Evolutionary conservation across 2,113 vertebrate genomes (phyloP).

Genomic region (Bagarius yarrelli): DNA sequence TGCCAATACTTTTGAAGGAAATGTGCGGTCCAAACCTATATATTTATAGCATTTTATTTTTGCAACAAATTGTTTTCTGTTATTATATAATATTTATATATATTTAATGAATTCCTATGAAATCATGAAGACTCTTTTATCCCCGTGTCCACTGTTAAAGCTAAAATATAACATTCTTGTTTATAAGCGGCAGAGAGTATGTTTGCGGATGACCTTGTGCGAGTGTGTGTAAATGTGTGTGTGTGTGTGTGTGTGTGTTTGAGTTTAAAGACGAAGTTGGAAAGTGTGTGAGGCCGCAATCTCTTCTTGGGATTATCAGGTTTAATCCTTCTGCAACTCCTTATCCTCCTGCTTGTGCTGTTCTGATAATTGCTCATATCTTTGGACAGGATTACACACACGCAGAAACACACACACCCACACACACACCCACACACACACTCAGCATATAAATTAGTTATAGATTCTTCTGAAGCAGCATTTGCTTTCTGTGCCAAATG

Average conservation of each 20-base stretch:
- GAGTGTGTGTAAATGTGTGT: not conserved
- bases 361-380: conserved; percentile 49
- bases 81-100: not conserved
- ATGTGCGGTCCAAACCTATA: no score
- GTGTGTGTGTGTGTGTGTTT: not conserved
- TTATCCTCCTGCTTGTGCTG: conserved; percentile 42
- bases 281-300: conserved; percentile 39
- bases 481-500: not conserved
- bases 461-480: conserved; percentile 10
- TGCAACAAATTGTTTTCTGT: not conserved
- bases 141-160: not conserved
- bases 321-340: conserved; percentile 34
- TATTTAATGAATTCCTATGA: not conserved
- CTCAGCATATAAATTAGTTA: conserved; percentile 40
- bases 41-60: not conserved
- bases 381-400: conserved; percentile 33
- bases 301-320: conserved; percentile 36
- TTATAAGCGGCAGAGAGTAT: not conserved
- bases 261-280: not conserved
- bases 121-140: not conserved
- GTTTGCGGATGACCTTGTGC: conserved; percentile 22
- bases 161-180: not conserved
- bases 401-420: conserved; percentile 7
- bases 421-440: conserved; percentile 30
- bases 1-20: no score